Percentiles rank a stretch among this genome's conserved stretches.
These are phyloP conservation scores for Manis crassicaudata DNA, from an alignment of 2,797 vertebrate genomes.

Conservation along the genomic window DNA sequence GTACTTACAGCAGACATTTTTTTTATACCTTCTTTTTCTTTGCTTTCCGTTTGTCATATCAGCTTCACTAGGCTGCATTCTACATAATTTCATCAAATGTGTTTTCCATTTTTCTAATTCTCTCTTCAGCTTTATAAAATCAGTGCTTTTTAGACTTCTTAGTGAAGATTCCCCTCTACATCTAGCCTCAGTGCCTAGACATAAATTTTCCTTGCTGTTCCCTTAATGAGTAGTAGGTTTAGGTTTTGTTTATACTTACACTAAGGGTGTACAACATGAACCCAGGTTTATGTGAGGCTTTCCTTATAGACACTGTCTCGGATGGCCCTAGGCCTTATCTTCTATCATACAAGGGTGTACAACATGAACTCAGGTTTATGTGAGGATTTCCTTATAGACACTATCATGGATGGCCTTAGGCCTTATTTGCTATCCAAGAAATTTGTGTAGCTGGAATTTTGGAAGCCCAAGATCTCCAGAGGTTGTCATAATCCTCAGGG, in stretches of 20 bases:
- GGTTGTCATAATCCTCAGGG: background rate
- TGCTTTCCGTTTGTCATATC: background rate
- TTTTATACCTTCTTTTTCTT: background rate
- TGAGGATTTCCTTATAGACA: background rate
- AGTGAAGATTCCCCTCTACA: background rate
- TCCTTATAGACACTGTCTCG: background rate
- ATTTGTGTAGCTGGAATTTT: background rate
- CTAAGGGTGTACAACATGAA: background rate
- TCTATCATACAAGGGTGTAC: background rate
- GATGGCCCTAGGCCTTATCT: background rate
- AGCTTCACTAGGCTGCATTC: background rate
- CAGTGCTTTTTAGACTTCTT: background rate
- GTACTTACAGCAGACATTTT: background rate
- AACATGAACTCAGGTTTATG: background rate
- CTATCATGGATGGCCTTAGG: background rate
- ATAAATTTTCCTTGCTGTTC: background rate
- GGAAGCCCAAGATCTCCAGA: background rate
- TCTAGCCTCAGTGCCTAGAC: background rate
- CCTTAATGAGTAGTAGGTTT: background rate
- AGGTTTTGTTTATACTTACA: background rate
- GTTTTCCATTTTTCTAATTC: conserved; percentile 10
- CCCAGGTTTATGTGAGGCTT: background rate
- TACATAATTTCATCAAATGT: background rate
- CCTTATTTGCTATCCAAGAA: background rate
- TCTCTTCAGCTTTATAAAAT: background rate